A percentile compares a stretch with the other conserved stretches of the same genome.
Conservation (phyloP, 1,140 invertebrate genomes). For the Hypothenemus hampei region DNA sequence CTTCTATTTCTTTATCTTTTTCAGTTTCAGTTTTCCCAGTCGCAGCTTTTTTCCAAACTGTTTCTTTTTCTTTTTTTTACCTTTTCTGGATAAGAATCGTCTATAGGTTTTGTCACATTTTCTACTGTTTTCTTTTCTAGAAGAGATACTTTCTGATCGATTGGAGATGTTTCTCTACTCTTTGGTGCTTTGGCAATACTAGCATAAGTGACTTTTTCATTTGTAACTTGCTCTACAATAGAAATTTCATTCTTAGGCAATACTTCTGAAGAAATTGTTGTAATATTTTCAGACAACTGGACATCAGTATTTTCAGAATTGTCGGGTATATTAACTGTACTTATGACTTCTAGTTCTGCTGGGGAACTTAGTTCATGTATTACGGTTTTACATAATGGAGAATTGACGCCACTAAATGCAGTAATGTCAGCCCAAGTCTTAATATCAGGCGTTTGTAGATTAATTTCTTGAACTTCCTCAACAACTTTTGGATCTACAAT, state of each 20-base stretch:
- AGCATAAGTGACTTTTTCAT: slow-evolving; percentile 27
- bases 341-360: no score
- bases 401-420: slow-evolving; percentile 22
- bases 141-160: slow-evolving; percentile 1
- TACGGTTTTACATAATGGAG: slow-evolving; percentile 6
- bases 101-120: no score
- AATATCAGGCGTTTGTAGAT: neutral
- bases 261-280: neutral
- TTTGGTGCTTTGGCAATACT: slow-evolving; percentile 24
- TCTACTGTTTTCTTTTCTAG: neutral
- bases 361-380: neutral
- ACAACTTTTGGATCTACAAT: neutral
- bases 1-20: neutral
- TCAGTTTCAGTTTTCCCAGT: neutral
- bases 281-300: no score
- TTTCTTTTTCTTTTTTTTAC: neutral
- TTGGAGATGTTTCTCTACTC: slow-evolving; percentile 32
- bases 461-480: neutral
- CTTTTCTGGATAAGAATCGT: no score
- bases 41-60: neutral
- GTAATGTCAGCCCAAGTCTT: slow-evolving; percentile 26
- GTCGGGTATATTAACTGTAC: no score
- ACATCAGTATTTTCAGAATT: no score
- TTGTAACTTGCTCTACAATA: slow-evolving; percentile 10
- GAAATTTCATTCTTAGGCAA: neutral